Conservation (phyloP, 2,888 invertebrate genomes). For the Callinectes sapidus region DNA sequence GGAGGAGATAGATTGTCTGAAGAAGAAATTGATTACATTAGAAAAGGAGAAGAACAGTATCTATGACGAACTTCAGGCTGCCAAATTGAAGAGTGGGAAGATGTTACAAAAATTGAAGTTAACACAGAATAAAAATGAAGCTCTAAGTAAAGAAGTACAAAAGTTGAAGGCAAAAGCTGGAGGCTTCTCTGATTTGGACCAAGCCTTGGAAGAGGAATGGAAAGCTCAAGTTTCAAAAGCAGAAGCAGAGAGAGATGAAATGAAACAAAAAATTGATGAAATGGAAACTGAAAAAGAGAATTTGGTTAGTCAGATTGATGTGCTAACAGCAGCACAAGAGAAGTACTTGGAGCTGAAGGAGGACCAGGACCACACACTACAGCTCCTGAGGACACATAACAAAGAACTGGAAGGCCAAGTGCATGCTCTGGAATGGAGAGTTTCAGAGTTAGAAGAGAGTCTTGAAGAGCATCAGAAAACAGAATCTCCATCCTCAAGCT, state of each 20-base stretch:
- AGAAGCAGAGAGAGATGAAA: constrained; percentile 80
- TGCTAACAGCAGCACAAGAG: constrained; percentile 85
- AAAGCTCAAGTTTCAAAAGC: constrained; percentile 80
- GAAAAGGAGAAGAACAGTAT: constrained; percentile 75
- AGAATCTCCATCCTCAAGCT: background rate
- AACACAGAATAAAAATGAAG: constrained; percentile 81
- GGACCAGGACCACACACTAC: constrained; percentile 85
- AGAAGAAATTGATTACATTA: constrained; percentile 65
- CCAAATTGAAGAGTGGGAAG: constrained; percentile 85
- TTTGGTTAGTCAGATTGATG: constrained; percentile 84
- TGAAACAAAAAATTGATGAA: constrained; percentile 81
- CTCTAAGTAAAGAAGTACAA: constrained; percentile 74
- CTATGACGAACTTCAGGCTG: constrained; percentile 81
- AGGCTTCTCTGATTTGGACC: constrained; percentile 80
- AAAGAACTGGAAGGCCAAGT: constrained; percentile 84
- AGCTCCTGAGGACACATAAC: constrained; percentile 84
- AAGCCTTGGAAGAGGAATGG: constrained; percentile 86
- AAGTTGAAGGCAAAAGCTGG: constrained; percentile 73
- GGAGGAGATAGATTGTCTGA: constrained; percentile 68
- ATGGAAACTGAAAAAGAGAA: constrained; percentile 83
- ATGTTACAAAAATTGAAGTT: constrained; percentile 90
- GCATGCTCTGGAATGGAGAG: constrained; percentile 75
- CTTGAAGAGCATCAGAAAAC: background rate
- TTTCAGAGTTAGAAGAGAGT: constrained; percentile 72
- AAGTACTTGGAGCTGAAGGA: constrained; percentile 88